Evolutionary conservation across 2,797 vertebrate species (phyloP), one percentile per base, ranked within the genome.

Genomic region (Nasua narica): DNA sequence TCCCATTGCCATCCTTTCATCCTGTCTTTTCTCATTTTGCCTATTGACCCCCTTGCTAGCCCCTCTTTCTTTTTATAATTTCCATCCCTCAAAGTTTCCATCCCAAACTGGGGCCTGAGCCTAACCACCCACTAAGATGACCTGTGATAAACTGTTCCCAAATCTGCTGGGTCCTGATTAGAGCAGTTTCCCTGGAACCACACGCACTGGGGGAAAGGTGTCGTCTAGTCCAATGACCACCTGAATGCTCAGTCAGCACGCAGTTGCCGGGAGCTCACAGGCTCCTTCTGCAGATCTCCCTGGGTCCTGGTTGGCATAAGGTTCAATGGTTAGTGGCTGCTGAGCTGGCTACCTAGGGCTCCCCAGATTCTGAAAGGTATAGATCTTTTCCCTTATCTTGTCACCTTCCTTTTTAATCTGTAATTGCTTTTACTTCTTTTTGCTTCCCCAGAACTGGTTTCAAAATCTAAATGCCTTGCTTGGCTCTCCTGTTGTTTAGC

Each of bases 401-500:
- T 84, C 12, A 70, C n/a, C 27, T 40, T 83, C 65, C 72, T 86
- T 90, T 92, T 83, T 43, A 48, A 88, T 62, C 29, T 29, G 83
- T 3, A 74, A 46, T 70, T 79, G 40, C n/a, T 58, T 2, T 19
- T 43, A 13, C 52, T 5, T 52, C 16, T 15, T 92, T 91, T 60
- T 72, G 27, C 0, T 92, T 62, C 74, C 50, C 58, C 37, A 52
- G 46, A 87, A 35, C 67, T 70, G 1, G 60, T 81, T 88, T 85
- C n/a, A 87, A 92, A 79, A 46, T 87, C 2, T 3, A 0, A 35
- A 35, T 21, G 35, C 37, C 79, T 21, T 86, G 52, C 23, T 54
- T 10, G 11, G 21, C 21, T 67, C 11, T 23, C 43, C 58, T 93
- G 23, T 52, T 62, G 14, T 77, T 79, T 76, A 18, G 40, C 40